Percentiles rank a stretch among this genome's conserved stretches.
phyloP scores from a whole-genome alignment of 2,888 invertebrate genomes.

The Agonopterix arenella region DNA sequence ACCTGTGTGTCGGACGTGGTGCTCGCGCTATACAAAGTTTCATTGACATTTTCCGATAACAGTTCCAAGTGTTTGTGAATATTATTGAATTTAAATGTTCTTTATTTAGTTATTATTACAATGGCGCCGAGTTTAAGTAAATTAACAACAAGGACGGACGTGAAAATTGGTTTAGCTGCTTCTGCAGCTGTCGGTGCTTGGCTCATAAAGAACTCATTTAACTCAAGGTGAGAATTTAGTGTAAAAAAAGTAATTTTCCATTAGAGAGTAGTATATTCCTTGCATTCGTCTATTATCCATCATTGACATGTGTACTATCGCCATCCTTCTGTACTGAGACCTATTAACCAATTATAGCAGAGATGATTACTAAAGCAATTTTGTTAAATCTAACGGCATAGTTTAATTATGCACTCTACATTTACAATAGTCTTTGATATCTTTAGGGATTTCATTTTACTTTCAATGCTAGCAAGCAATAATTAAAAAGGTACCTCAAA shows the following conservation, averaged over 20 bases:
- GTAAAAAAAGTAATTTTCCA: conserved; percentile 5
- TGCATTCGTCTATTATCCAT: not conserved
- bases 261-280: too few relatives aligned
- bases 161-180: conserved; percentile 79
- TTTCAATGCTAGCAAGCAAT: too few relatives aligned
- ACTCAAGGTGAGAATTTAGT: conserved; percentile 58
- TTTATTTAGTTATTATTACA: conserved; percentile 15
- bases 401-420: too few relatives aligned
- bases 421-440: too few relatives aligned
- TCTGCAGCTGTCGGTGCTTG: conserved; percentile 78
- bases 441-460: too few relatives aligned
- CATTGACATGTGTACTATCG: too few relatives aligned
- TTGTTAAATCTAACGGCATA: too few relatives aligned
- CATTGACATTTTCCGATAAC: conserved; percentile 1
- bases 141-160: conserved; percentile 81
- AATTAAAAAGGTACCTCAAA: too few relatives aligned
- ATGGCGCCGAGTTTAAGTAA: conserved; percentile 90
- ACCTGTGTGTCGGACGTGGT: conserved; percentile 1
- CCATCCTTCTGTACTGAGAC: too few relatives aligned
- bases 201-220: conserved; percentile 72
- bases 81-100: conserved; percentile 11
- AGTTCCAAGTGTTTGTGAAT: conserved; percentile 12
- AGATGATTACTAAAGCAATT: too few relatives aligned
- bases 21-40: conserved; percentile 3
- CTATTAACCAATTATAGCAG: too few relatives aligned